Evolutionary conservation across 2,797 vertebrate species (phyloP).

Genomic region (Sitta carolinensis): DNA sequence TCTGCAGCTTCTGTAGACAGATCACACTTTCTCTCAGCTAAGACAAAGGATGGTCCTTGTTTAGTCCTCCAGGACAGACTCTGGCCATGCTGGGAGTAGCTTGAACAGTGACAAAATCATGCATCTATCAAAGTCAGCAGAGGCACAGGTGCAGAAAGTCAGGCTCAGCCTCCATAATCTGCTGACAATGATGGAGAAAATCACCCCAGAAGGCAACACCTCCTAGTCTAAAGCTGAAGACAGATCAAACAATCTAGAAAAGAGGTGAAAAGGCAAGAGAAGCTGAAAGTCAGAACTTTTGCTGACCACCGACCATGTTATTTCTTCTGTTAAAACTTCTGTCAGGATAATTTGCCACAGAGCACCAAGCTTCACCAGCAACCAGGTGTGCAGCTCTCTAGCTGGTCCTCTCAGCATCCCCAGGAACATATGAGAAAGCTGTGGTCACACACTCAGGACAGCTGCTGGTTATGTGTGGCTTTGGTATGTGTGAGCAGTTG

Average conservation of each 20-base stretch:
- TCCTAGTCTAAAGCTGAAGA: not conserved
- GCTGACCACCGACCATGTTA: rapidly evolving
- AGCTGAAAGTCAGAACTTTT: not conserved
- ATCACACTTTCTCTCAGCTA: not conserved
- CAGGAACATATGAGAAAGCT: not conserved
- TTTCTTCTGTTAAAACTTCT: not conserved
- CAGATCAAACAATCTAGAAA: not conserved
- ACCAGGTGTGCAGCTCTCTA: not conserved
- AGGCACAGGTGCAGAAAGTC: not conserved
- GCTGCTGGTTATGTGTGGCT: rapidly evolving
- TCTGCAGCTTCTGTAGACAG: not conserved
- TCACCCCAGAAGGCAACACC: not conserved
- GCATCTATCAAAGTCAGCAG: not conserved
- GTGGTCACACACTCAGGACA: not conserved
- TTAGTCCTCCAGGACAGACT: not conserved
- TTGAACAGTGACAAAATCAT: not conserved
- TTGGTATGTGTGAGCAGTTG: not conserved
- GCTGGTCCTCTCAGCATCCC: not conserved
- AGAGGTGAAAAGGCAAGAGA: not conserved
- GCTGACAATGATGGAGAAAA: not conserved
- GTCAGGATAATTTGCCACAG: not conserved
- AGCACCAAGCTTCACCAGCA: not conserved
- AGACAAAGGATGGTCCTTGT: not conserved
- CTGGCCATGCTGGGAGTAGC: not conserved
- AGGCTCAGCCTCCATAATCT: not conserved